These are phyloP conservation scores for Meloidogyne floridensis DNA, from an alignment of 1,140 invertebrate species.

Conservation along the genomic window DNA sequence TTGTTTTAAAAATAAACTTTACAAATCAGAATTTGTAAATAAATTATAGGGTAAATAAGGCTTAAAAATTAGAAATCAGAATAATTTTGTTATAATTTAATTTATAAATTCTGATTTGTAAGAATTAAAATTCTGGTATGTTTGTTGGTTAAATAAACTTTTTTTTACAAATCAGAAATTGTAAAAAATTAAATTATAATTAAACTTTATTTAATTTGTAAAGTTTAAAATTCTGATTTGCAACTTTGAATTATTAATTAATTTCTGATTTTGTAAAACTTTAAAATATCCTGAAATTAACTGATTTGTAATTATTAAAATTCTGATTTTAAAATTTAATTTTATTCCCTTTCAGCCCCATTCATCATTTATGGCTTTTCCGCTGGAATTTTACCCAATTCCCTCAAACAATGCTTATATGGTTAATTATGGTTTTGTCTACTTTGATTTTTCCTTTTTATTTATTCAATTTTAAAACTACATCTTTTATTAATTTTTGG, in stretches of 20 bases:
- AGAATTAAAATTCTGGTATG: no score
- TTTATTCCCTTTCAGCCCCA: background rate
- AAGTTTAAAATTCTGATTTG: no score
- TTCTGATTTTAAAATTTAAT: background rate
- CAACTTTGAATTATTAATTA: background rate
- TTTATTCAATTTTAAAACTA: conserved; percentile 11
- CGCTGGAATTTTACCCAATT: conserved; percentile 61
- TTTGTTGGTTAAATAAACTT: no score
- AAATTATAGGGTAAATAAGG: background rate
- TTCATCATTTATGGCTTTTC: conserved; percentile 55
- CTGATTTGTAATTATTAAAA: background rate
- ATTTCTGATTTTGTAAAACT: background rate
- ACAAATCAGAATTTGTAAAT: conserved; percentile 7
- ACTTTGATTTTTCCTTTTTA: conserved; percentile 51
- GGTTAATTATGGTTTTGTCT: conserved; percentile 60
- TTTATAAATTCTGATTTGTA: no score
- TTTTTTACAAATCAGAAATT: no score
- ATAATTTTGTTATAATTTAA: no score
- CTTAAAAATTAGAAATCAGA: no score
- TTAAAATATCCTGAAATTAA: no score
- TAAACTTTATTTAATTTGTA: conserved; percentile 7
- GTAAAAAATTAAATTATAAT: no score
- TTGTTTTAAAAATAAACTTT: no score
- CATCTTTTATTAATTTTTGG: conserved; percentile 17
- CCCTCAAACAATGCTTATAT: conserved; percentile 52